A percentile compares a stretch with the other conserved stretches of the same genome.
Conservation (phyloP, 2,888 invertebrate genomes). For the Drosophila algonquin region DNA sequence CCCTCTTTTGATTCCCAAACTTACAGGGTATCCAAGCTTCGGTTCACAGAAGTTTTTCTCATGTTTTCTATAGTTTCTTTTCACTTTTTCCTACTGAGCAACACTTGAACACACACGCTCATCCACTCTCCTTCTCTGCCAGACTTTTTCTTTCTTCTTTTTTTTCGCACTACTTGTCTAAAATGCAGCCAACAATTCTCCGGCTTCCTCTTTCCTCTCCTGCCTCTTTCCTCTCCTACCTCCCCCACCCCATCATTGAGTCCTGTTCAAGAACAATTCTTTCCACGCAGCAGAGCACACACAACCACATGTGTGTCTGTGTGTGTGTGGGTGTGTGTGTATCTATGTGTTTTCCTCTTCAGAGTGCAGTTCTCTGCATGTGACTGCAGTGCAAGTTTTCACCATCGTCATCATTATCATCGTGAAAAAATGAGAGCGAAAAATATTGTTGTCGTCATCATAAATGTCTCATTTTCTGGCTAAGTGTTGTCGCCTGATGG, state of each 20-base stretch:
- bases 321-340: slow-evolving; percentile 2
- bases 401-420: slow-evolving; percentile 26
- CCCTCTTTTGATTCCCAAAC: background rate
- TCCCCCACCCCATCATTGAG: slow-evolving; percentile 56
- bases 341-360: slow-evolving; percentile 12
- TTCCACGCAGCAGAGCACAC: slow-evolving; percentile 32
- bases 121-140: background rate
- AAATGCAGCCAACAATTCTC: slow-evolving; percentile 57
- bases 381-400: slow-evolving; percentile 55
- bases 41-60: background rate
- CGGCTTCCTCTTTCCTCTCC: slow-evolving; percentile 33
- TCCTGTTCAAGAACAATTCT: slow-evolving; percentile 73
- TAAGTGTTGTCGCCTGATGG: slow-evolving; percentile 13
- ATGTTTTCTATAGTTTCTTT: slow-evolving; percentile 1
- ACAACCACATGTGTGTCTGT: background rate
- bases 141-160: background rate
- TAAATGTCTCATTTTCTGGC: slow-evolving; percentile 60
- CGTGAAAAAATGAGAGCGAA: slow-evolving; percentile 31
- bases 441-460: slow-evolving; percentile 45
- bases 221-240: slow-evolving; percentile 42
- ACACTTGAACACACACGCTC: slow-evolving; percentile 31
- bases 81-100: slow-evolving; percentile 5
- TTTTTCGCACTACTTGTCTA: slow-evolving; percentile 41
- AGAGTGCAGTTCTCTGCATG: slow-evolving; percentile 30
- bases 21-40: background rate